Evolutionary conservation across 1,140 invertebrate species (phyloP), one percentile per base, ranked within the genome.

Genomic region (Drosophila gunungcola): DNA sequence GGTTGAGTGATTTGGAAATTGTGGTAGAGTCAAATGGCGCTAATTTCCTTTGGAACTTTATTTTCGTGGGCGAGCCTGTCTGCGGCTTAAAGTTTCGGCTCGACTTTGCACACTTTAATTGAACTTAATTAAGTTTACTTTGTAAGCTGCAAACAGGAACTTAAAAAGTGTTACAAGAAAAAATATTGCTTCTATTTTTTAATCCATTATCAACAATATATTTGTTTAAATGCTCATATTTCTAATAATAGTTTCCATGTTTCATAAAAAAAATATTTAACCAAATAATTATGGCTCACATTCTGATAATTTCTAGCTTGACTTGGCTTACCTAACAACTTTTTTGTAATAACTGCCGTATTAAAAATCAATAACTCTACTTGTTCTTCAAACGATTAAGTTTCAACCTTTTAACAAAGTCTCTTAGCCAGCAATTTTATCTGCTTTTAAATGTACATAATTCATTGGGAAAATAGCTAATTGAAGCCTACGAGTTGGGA

Each of bases 31-130:
- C 55, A 69, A 83, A 77, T 62, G 63, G 73, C 65, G 80, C 80
- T 83, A 83, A 84, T 84, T 84, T 82, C 45, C 46, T 57, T 73
- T 41, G 61, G 61, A 78, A 78, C 77, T 78, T 54, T 56, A 52
- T 36, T 39, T 53, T 42, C 45, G 60, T 76, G 48, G 56, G 78
- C 52, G 54, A 32, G 39, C 52, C 34, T 49, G 80, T 79, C 76
- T 76, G 79, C 68, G 73, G 79, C 80, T 77, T 73, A 27, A 43
- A 61, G 57, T 64, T 38, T 58, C 34, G 0, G 1, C 13, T 11
- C 3, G n/a, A 25, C 58, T 53, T 49, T 55, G 55, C 57, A 41
- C 34, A 43, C 74, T 68, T 67, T 78, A 68, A 82, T 78, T 68
- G 54, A 74, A 78, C 68, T 73, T 81, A 65, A 78, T 84, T 80